Conservation (phyloP, 2,797 vertebrate genomes). For the Protonibea diacanthus region DNA sequence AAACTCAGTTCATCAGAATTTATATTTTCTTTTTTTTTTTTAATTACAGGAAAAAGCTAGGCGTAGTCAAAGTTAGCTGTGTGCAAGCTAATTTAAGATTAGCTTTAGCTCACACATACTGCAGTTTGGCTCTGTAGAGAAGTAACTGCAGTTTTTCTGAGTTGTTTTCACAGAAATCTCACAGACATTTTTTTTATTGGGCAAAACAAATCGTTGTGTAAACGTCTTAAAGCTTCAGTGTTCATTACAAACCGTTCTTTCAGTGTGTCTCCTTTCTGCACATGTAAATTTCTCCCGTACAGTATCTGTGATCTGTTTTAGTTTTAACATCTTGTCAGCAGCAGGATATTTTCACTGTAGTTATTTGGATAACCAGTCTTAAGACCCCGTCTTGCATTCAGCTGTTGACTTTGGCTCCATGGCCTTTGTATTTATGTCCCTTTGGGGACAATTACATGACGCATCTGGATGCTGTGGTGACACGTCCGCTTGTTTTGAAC, state of each 20-base stretch:
- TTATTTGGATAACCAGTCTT: background rate
- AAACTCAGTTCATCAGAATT: too few relatives aligned
- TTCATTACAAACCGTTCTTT: background rate
- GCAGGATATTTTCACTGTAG: background rate
- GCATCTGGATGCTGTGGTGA: slow-evolving; percentile 18
- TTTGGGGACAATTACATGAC: slow-evolving; percentile 13
- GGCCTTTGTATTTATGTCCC: slow-evolving; percentile 26
- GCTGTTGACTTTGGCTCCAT: slow-evolving; percentile 1
- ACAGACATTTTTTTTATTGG: background rate
- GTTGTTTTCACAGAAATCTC: background rate
- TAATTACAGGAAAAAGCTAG: too few relatives aligned
- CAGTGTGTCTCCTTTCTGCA: background rate
- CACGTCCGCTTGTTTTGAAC: background rate
- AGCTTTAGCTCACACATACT: background rate
- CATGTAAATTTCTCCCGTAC: background rate
- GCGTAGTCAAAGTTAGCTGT: too few relatives aligned
- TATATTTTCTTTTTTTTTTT: too few relatives aligned
- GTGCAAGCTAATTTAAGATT: too few relatives aligned
- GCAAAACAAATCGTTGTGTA: background rate
- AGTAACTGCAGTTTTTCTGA: too few relatives aligned
- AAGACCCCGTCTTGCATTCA: background rate
- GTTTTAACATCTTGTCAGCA: background rate
- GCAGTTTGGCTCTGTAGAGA: too few relatives aligned
- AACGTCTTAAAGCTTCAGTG: background rate
- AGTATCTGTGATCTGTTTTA: background rate